Evolutionary conservation across 2,113 vertebrate genomes (phyloP), one percentile per base, ranked within the genome.

Genomic region (Serilophus lunatus): DNA sequence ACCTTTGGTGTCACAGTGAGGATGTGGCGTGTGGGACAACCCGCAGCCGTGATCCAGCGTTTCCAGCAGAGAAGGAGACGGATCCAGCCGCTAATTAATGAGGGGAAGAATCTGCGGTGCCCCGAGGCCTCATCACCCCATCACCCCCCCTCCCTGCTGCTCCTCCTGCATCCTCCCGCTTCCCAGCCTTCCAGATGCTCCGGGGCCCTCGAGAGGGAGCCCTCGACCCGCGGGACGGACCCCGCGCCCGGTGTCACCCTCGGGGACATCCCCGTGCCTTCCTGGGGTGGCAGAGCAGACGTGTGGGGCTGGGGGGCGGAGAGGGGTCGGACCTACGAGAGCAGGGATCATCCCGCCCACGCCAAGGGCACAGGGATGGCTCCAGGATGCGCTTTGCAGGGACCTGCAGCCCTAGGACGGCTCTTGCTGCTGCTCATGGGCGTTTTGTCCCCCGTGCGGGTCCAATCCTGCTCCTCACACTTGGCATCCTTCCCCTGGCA

Each of bases 171-270:
- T 40, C 19, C 38, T n/a, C 23, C 33, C 2, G 22, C 25, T 60
- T 16, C 4, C 0, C 42, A 18, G 31, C 51, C 26, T 2, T 5
- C 7, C n/a, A 5, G 19, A 19, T 22, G 45, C 45, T 47, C 54
- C 19, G 7, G 36, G 20, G 56, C 23, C 92, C 97, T 94, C 45
- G 59, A 97, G 95, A 88, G 95, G 95, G 94, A 92, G 81, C 90
- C 63, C 82, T 86, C n/a, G 14, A 18, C 92, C 87, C 70, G 40
- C 57, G 4, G 87, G 17, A 69, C 26, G 18, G 54, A 9, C n/a
- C 50, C 65, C 26, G 2, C 5, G n/a, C 45, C 80, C 75, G 49
- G 42, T 2, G 20, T 18, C 80, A 5, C 40, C 7, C 10, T 7
- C 17, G 29, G 29, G 10, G 31, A 10, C 50, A 25, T 2, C 23